Conservation (phyloP, 2,113 vertebrate genomes). For the Cebidichthys violaceus region DNA sequence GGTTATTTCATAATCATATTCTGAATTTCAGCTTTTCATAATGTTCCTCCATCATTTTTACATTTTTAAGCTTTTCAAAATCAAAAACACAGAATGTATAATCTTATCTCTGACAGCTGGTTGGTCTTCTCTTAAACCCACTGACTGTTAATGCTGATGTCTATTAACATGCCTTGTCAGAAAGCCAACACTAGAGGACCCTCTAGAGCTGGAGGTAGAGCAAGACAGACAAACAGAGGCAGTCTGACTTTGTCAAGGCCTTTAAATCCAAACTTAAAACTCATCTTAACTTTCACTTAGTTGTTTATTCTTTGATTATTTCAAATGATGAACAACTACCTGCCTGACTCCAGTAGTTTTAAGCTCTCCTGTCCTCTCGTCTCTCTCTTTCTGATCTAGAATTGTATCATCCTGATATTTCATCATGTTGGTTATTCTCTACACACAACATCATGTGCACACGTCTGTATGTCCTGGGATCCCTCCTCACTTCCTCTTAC, state of each 20-base stretch:
- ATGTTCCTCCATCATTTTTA: background rate
- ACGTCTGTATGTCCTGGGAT: background rate
- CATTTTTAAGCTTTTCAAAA: background rate
- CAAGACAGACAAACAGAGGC: background rate
- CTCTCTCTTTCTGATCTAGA: background rate
- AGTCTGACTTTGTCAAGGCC: background rate
- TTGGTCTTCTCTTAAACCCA: background rate
- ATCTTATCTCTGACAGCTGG: background rate
- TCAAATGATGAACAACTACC: background rate
- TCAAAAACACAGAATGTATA: background rate
- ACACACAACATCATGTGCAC: background rate
- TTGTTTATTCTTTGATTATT: background rate
- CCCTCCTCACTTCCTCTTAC: background rate
- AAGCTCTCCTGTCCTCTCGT: background rate
- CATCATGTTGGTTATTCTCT: background rate
- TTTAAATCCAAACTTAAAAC: background rate
- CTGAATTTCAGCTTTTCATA: background rate
- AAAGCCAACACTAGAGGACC: conserved; percentile 66
- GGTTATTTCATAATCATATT: background rate
- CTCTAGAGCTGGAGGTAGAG: conserved; percentile 18
- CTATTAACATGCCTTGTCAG: background rate
- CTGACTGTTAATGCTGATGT: background rate
- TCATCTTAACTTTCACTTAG: background rate
- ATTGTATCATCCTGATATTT: background rate
- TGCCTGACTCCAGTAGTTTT: background rate